Evolutionary conservation across 2,113 vertebrate genomes (phyloP), one percentile per base, ranked within the genome.

Genomic region (Toxostoma redivivum): DNA sequence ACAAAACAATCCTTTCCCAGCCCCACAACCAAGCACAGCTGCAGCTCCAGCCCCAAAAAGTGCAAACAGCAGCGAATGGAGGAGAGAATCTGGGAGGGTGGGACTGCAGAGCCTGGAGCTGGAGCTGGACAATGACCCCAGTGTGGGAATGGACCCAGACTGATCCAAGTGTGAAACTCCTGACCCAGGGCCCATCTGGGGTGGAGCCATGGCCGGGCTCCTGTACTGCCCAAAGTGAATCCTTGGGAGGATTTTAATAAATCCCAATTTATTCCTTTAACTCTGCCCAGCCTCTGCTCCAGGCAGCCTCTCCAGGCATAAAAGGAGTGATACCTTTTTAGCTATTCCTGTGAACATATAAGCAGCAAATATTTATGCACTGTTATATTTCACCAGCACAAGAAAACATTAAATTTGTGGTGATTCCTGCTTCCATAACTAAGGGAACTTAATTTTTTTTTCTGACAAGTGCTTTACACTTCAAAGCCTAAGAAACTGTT

Each of bases 201-300:
- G 33, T 15, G 17, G 1, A 27, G 5, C 45, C 33, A 10, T 4
- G 24, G 33, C 12, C 4, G 1, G 33, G 45, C n/a, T 50, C 47
- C 22, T 21, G n/a, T 3, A 7, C 7, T 50, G 47, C 47, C 35
- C 67, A 23, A 31, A 20, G 3, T 31, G 28, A 9, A 4, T 17
- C 15, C 28, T 51, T 23, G 9, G 11, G 13, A 18, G 15, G 27
- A 1, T 38, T 51, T 31, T 13, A 40, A 40, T 24, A 40, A 40
- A 71, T 53, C 4, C 28, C 28, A 7, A 3, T 70, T 70, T 38
- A 23, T 51, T 51, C 67, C 48, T 70, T 7, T 31, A 38, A 31
- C 8, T 7, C 20, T 38, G 67, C 2, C 47, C 21, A 70, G 8
- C 35, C 58, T 24, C 28, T 70, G 11, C 1, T 33, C 21, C 17